Conservation (phyloP, 2,113 vertebrate genomes). For the Brienomyrus longianalis region DNA sequence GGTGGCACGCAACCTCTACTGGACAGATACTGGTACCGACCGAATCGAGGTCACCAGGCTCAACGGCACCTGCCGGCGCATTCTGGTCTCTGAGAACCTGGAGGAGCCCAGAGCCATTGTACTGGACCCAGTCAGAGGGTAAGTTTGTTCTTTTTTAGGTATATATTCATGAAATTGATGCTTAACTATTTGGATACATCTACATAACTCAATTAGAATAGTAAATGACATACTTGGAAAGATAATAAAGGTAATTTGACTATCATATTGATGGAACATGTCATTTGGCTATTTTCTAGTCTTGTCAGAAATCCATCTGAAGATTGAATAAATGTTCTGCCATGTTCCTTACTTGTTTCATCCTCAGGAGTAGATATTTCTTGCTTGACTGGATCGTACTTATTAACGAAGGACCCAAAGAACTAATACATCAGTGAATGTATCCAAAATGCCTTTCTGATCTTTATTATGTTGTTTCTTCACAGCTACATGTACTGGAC, state of each 20-base stretch:
- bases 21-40: slow-evolving; percentile 93
- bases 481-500: slow-evolving; percentile 96
- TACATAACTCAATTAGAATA: background rate
- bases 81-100: slow-evolving; percentile 82
- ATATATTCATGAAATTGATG: background rate
- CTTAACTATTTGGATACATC: background rate
- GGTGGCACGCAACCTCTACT: slow-evolving; percentile 93
- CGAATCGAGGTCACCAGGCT: slow-evolving; percentile 89
- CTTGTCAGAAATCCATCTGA: background rate
- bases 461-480: background rate
- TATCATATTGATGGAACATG: background rate
- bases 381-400: background rate
- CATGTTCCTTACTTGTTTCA: background rate
- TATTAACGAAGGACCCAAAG: background rate
- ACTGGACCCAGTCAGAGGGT: slow-evolving; percentile 85
- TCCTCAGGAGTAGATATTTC: background rate
- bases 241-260: background rate
- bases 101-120: slow-evolving; percentile 90
- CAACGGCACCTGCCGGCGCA: slow-evolving; percentile 82
- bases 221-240: background rate
- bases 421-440: background rate
- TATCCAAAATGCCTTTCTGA: background rate
- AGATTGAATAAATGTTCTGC: background rate
- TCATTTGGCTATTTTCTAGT: background rate
- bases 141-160: slow-evolving; percentile 28